phyloP scores from a whole-genome alignment of 2,888 invertebrate species.

The Eristalis tenax region DNA sequence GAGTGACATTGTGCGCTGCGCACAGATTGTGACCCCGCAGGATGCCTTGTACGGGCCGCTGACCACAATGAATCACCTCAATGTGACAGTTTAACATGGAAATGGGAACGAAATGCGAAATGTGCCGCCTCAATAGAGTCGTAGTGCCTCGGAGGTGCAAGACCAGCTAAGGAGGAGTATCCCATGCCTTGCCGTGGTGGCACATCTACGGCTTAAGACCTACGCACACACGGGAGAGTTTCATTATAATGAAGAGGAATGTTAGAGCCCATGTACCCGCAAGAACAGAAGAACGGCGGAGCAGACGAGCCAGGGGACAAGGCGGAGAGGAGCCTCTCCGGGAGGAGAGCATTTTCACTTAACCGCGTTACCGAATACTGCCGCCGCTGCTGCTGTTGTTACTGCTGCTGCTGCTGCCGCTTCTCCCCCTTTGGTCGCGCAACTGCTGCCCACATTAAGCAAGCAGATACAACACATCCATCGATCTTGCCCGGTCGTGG shows the following conservation, averaged over 20 bases:
- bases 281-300: background rate
- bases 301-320: background rate
- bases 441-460: constrained; percentile 62
- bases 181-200: constrained; percentile 1
- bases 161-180: background rate
- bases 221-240: constrained; percentile 54
- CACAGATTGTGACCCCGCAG: constrained; percentile 61
- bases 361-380: constrained; percentile 14
- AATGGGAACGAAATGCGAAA: constrained; percentile 68
- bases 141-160: constrained; percentile 9
- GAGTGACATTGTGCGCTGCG: constrained; percentile 5
- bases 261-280: constrained; percentile 41
- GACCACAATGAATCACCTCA: constrained; percentile 71
- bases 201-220: constrained; percentile 36
- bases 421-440: constrained; percentile 3
- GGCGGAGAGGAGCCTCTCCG: background rate
- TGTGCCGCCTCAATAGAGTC: constrained; percentile 65
- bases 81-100: constrained; percentile 73
- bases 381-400: background rate
- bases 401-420: constrained; percentile 1
- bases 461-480: constrained; percentile 60
- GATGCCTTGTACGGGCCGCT: constrained; percentile 57
- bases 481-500: constrained; percentile 32
- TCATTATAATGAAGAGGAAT: constrained; percentile 60
- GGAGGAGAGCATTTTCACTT: constrained; percentile 56